Percentiles rank a stretch among this genome's conserved stretches.
These are phyloP conservation scores for Trypoxylus dichotomus DNA, from an alignment of 1,140 invertebrate genomes.

Conservation along the genomic window DNA sequence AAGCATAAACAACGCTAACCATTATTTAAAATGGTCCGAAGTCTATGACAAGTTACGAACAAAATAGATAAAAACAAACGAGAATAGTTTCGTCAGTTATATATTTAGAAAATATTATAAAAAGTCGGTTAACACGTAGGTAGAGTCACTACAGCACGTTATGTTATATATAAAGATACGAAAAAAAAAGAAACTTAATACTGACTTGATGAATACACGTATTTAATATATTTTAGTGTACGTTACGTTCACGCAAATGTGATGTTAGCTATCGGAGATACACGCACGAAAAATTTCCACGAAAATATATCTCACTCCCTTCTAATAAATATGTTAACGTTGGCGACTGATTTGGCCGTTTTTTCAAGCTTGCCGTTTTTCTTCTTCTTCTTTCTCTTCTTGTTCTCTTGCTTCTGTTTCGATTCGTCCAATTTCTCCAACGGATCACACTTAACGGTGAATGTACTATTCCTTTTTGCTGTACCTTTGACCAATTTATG, in stretches of 20 bases:
- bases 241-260: neutral
- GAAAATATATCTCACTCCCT: slow-evolving; percentile 34
- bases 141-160: neutral
- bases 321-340: slow-evolving; percentile 41
- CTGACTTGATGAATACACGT: neutral
- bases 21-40: no score
- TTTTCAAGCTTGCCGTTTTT: slow-evolving; percentile 40
- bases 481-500: neutral
- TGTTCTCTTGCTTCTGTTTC: slow-evolving; percentile 37
- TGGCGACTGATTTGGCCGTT: slow-evolving; percentile 42
- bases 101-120: slow-evolving; percentile 16
- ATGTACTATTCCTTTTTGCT: neutral
- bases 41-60: no score
- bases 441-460: neutral
- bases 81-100: neutral
- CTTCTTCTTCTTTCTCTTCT: slow-evolving; percentile 43
- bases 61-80: neutral
- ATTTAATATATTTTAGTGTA: neutral
- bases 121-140: slow-evolving; percentile 4
- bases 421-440: slow-evolving; percentile 1
- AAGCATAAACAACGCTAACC: no score
- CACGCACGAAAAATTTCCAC: slow-evolving; percentile 18
- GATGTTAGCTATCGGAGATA: neutral
- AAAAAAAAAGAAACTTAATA: slow-evolving; percentile 16
- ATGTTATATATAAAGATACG: neutral